A percentile compares a stretch with the other conserved stretches of the same genome.
These are phyloP conservation scores for Danionella cerebrum DNA, from an alignment of 2,113 vertebrate species.

Conservation along the genomic window DNA sequence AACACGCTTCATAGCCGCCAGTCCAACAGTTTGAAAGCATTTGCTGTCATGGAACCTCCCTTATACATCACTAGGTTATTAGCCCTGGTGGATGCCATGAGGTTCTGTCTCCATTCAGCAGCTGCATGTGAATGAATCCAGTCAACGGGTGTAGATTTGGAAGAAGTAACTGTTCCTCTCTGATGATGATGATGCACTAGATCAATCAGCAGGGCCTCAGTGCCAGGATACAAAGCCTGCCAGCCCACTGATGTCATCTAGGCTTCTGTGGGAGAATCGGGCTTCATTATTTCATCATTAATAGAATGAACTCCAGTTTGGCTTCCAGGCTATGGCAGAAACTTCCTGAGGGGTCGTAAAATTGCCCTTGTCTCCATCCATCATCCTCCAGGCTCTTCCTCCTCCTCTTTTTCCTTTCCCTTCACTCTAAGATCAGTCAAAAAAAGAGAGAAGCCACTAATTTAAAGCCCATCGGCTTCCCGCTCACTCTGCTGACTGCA, in stretches of 20 bases:
- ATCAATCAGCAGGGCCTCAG: not conserved
- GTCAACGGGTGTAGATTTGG: not conserved
- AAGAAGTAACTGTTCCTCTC: not conserved
- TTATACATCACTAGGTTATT: not conserved
- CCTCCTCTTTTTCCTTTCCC: not conserved
- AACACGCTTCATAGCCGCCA: no score
- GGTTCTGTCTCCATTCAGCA: not conserved
- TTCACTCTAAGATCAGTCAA: conserved; percentile 16
- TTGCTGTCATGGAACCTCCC: not conserved
- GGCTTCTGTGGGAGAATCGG: not conserved
- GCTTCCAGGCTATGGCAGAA: not conserved
- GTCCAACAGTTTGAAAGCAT: not conserved
- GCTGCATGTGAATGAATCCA: not conserved
- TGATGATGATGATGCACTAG: not conserved
- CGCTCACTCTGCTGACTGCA: conserved; percentile 38
- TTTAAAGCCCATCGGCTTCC: conserved; percentile 40
- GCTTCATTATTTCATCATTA: conserved; percentile 5
- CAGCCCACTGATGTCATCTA: not conserved
- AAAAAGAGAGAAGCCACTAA: conserved; percentile 28
- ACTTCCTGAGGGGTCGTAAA: conserved; percentile 15
- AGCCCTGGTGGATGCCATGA: not conserved
- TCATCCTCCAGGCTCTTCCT: not conserved
- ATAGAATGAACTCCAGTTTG: conserved; percentile 12
- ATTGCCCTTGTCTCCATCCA: conserved; percentile 5
- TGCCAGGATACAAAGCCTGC: not conserved